Conservation (phyloP, 2,888 invertebrate genomes). For the Orthosia gracilis region DNA sequence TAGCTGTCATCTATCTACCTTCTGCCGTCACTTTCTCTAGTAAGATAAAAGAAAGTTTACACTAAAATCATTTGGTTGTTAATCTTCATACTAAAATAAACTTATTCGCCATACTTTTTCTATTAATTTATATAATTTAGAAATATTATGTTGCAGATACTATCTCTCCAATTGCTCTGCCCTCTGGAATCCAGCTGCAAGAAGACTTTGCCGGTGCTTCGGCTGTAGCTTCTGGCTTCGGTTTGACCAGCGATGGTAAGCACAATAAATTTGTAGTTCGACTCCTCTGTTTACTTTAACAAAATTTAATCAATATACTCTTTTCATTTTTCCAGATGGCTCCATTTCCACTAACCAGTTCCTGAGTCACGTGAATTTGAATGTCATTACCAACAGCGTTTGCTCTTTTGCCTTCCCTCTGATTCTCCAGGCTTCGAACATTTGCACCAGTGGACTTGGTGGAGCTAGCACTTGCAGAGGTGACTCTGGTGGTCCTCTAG, state of each 20-base stretch:
- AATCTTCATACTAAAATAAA: neutral
- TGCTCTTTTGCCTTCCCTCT: constrained; percentile 73
- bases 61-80: neutral
- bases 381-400: constrained; percentile 73
- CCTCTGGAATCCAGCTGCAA: constrained; percentile 64
- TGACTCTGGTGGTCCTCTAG: constrained; percentile 83
- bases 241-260: constrained; percentile 73
- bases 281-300: neutral
- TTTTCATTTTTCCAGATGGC: constrained; percentile 58
- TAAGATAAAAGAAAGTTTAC: constrained; percentile 51
- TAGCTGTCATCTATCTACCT: constrained; percentile 76
- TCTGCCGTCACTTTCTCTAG: constrained; percentile 65
- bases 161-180: constrained; percentile 72
- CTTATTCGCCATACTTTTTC: neutral
- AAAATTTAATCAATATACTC: neutral
- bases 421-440: constrained; percentile 71
- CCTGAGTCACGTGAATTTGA: constrained; percentile 71
- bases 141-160: constrained; percentile 64
- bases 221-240: constrained; percentile 76
- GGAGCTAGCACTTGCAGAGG: constrained; percentile 75
- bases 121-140: neutral
- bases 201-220: constrained; percentile 66
- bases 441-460: constrained; percentile 77
- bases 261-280: neutral
- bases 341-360: constrained; percentile 63